Evolutionary conservation across 2,888 invertebrate genomes (phyloP).

Genomic region (Alitta virens): DNA sequence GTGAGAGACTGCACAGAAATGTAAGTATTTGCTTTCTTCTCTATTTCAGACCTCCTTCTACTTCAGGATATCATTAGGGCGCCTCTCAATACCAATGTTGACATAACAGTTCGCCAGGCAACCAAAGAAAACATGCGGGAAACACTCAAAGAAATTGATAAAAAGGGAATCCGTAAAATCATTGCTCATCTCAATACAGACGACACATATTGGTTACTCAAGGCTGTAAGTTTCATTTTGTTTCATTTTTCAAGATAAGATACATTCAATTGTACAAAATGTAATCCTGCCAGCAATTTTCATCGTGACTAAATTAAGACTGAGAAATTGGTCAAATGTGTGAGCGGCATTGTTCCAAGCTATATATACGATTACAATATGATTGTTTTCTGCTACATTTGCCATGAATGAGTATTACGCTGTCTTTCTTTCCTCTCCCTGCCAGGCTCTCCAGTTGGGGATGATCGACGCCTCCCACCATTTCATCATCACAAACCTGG

Average conservation of each 20-base stretch:
- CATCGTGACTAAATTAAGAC: neutral
- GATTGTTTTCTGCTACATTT: no score
- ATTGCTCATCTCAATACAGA: slow-evolving; percentile 80
- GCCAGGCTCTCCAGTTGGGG: slow-evolving; percentile 30
- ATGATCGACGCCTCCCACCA: slow-evolving; percentile 32
- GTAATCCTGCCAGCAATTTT: neutral
- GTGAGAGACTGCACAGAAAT: no score
- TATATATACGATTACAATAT: no score
- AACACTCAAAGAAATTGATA: slow-evolving; percentile 77
- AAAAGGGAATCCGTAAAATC: slow-evolving; percentile 81
- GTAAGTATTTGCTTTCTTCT: neutral
- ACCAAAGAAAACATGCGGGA: slow-evolving; percentile 58
- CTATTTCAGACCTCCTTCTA: slow-evolving; percentile 27
- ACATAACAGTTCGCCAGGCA: slow-evolving; percentile 29
- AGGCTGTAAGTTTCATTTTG: slow-evolving; percentile 70
- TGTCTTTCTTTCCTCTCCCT: no score
- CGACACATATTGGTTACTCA: slow-evolving; percentile 77
- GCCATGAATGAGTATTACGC: no score
- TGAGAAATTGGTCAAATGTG: no score
- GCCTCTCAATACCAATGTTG: slow-evolving; percentile 19
- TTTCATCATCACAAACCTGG: slow-evolving; percentile 54
- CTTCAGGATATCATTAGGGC: slow-evolving; percentile 29
- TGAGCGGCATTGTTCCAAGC: no score
- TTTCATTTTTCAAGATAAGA: neutral
- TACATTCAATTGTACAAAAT: neutral